phyloP scores from a whole-genome alignment of 53 echinoderm and acorn worm species.

The Actinopyga echinites region DNA sequence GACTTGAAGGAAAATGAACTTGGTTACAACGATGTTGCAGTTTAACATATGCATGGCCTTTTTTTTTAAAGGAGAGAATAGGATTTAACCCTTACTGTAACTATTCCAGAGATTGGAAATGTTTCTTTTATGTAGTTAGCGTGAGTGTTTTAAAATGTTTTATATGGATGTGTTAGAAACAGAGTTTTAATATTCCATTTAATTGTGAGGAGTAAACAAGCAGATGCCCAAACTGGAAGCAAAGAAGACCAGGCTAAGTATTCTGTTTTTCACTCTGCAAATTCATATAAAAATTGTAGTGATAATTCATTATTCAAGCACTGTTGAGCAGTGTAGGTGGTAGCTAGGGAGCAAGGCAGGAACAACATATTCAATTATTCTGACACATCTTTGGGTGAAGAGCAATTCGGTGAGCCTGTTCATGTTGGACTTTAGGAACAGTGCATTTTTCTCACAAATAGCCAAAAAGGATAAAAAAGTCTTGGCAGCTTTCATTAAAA shows the following conservation, averaged over 20 bases:
- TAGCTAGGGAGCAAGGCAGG: background rate
- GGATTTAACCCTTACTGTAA: too few species aligned
- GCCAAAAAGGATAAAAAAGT: background rate
- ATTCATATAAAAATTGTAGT: background rate
- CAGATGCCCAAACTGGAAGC: too few species aligned
- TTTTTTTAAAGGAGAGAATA: too few species aligned
- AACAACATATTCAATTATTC: background rate
- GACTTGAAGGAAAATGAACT: too few species aligned
- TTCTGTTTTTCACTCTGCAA: background rate
- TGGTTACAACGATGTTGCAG: too few species aligned
- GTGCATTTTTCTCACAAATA: background rate
- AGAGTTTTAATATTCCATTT: too few species aligned
- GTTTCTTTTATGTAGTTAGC: too few species aligned
- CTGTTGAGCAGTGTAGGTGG: background rate
- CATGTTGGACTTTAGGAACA: slow-evolving; percentile 17
- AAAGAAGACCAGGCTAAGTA: background rate
- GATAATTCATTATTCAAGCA: background rate
- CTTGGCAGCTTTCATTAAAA: background rate
- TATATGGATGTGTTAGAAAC: too few species aligned
- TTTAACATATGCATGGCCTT: too few species aligned
- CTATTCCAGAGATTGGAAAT: too few species aligned
- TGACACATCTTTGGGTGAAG: slow-evolving; percentile 9
- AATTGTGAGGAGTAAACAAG: too few species aligned
- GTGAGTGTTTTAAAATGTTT: too few species aligned
- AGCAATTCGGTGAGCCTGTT: background rate